Conservation (phyloP, 2,888 invertebrate species). For the Erpobdella octoculata region DNA sequence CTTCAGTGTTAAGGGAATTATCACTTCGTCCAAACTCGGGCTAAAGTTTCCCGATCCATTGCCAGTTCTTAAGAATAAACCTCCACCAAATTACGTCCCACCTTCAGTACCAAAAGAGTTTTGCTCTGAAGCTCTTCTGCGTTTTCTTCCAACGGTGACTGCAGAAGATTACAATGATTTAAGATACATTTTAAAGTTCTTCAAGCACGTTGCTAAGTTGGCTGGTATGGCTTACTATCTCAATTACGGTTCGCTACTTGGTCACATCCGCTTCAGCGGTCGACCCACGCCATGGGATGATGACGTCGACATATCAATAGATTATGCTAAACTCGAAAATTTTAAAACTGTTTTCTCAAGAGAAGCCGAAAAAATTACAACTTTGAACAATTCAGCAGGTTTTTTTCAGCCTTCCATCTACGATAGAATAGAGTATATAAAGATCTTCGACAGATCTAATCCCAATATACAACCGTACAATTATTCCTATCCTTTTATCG, state of each 20-base stretch:
- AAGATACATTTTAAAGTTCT: background rate
- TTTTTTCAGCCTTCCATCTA: background rate
- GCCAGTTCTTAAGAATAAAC: no score
- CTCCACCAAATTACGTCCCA: no score
- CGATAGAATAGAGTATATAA: background rate
- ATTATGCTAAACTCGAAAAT: background rate
- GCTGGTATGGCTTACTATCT: background rate
- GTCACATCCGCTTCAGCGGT: background rate
- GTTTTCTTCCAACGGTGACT: background rate
- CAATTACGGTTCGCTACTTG: background rate
- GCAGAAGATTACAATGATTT: background rate
- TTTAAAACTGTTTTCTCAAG: background rate
- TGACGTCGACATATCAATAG: constrained; percentile 4
- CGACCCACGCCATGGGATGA: background rate
- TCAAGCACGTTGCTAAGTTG: background rate
- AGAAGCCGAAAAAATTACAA: no score
- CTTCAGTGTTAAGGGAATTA: background rate
- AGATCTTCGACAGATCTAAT: background rate
- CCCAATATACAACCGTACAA: background rate
- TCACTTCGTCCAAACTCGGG: background rate
- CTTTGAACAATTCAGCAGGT: background rate
- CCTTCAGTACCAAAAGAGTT: background rate
- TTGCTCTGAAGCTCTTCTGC: background rate
- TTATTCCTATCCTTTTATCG: background rate
- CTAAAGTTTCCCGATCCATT: no score